A percentile compares a stretch with the other conserved stretches of the same genome.
Conservation (phyloP, 2,888 invertebrate genomes). For the Heliconius hortense region DNA sequence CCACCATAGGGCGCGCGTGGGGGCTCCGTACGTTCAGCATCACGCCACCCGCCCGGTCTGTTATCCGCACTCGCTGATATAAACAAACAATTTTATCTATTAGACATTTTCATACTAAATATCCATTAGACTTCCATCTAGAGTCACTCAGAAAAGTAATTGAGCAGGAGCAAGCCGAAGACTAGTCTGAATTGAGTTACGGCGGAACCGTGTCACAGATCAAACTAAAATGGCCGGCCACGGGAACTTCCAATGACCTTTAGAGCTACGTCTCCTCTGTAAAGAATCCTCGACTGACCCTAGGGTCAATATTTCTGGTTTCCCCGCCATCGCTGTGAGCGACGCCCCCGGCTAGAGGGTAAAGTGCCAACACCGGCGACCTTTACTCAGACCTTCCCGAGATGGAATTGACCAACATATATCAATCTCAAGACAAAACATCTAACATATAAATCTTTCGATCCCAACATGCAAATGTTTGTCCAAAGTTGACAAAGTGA, state of each 20-base stretch:
- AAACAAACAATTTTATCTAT: not conserved
- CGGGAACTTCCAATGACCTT: conserved; percentile 83
- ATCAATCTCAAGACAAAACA: conserved; percentile 5
- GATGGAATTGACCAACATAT: conserved; percentile 71
- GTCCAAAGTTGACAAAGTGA: conserved; percentile 66
- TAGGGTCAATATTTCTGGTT: conserved; percentile 84
- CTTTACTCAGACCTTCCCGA: conserved; percentile 92
- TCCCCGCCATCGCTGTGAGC: conserved; percentile 82
- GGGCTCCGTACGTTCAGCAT: conserved; percentile 70
- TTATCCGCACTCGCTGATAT: conserved; percentile 69
- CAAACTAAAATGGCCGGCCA: conserved; percentile 86
- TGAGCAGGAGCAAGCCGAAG: conserved; percentile 81
- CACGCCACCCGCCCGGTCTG: conserved; percentile 78
- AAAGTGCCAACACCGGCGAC: conserved; percentile 57
- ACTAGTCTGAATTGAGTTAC: conserved; percentile 93
- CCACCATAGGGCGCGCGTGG: conserved; percentile 74
- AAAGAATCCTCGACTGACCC: conserved; percentile 76
- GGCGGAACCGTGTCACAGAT: conserved; percentile 83
- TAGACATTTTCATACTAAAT: conserved; percentile 1
- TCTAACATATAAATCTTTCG: not conserved
- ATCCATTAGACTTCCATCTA: not conserved
- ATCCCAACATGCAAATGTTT: not conserved
- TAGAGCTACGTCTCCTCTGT: conserved; percentile 70
- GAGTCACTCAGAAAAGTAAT: conserved; percentile 60
- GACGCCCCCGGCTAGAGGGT: conserved; percentile 85